These are phyloP conservation scores for Craniophora ligustri DNA, from an alignment of 2,888 invertebrate genomes.

Conservation along the genomic window DNA sequence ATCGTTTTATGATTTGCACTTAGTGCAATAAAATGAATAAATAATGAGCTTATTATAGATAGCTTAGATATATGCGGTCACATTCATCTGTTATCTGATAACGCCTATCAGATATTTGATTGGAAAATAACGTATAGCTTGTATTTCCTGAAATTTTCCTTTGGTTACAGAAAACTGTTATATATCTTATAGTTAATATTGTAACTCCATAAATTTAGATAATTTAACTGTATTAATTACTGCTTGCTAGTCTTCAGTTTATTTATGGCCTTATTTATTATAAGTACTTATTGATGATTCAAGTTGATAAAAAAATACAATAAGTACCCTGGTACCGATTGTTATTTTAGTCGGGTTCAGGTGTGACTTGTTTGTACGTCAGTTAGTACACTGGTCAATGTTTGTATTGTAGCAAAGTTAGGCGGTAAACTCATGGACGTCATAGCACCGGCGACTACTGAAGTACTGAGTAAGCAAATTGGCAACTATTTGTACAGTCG, in stretches of 20 bases:
- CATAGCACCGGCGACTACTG: neutral
- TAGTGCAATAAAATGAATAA: constrained; percentile 13
- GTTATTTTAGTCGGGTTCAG: too few species aligned
- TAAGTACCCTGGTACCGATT: too few species aligned
- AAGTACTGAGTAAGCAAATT: constrained; percentile 9
- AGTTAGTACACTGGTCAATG: neutral
- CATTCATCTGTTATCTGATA: constrained; percentile 50
- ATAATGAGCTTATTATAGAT: constrained; percentile 4
- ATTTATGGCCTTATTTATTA: too few species aligned
- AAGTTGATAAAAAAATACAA: too few species aligned
- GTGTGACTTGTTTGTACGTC: neutral
- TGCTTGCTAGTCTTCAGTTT: too few species aligned
- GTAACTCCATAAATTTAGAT: neutral
- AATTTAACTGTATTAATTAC: too few species aligned
- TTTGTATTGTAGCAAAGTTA: neutral
- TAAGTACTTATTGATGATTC: too few species aligned
- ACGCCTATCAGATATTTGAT: constrained; percentile 52
- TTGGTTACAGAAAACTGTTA: constrained; percentile 3
- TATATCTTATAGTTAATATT: neutral
- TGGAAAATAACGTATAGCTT: constrained; percentile 43
- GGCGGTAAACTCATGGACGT: constrained; percentile 1
- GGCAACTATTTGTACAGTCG: constrained; percentile 27
- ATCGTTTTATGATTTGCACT: constrained; percentile 15
- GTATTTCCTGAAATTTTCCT: constrained; percentile 32
- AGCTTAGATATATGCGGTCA: constrained; percentile 12